These are phyloP conservation scores for Netelia inedita DNA, from an alignment of 2,888 invertebrate species.

Conservation along the genomic window DNA sequence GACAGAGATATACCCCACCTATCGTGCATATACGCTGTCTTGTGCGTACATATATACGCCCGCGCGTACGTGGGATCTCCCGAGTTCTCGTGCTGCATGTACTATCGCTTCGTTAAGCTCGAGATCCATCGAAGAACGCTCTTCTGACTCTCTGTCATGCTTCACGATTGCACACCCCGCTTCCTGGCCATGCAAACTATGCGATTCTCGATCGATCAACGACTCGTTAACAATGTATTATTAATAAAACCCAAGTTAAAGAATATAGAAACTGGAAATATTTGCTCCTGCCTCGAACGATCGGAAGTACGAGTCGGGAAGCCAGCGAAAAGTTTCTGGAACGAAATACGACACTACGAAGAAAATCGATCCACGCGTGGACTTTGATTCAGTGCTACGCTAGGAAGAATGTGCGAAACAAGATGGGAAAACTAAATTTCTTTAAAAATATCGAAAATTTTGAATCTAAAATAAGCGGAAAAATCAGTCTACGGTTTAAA, in stretches of 20 bases:
- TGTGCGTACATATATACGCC: constrained; percentile 44
- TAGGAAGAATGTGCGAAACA: too few species aligned
- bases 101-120: constrained; percentile 65
- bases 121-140: constrained; percentile 53
- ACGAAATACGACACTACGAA: not conserved
- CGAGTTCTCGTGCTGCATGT: constrained; percentile 60
- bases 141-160: constrained; percentile 1
- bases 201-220: constrained; percentile 64
- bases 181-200: constrained; percentile 51
- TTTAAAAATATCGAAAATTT: too few species aligned
- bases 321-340: not conserved
- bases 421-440: too few species aligned
- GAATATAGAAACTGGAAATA: constrained; percentile 23
- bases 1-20: constrained; percentile 62
- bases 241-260: constrained; percentile 41
- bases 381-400: too few species aligned
- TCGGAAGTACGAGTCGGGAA: constrained; percentile 39
- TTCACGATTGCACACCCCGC: constrained; percentile 13
- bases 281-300: not conserved
- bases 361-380: too few species aligned
- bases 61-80: constrained; percentile 63
- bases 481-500: too few species aligned
- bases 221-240: constrained; percentile 66
- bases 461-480: too few species aligned
- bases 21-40: constrained; percentile 28